Evolutionary conservation across 2,888 invertebrate genomes (phyloP).

Genomic region (Agrotis puta): DNA sequence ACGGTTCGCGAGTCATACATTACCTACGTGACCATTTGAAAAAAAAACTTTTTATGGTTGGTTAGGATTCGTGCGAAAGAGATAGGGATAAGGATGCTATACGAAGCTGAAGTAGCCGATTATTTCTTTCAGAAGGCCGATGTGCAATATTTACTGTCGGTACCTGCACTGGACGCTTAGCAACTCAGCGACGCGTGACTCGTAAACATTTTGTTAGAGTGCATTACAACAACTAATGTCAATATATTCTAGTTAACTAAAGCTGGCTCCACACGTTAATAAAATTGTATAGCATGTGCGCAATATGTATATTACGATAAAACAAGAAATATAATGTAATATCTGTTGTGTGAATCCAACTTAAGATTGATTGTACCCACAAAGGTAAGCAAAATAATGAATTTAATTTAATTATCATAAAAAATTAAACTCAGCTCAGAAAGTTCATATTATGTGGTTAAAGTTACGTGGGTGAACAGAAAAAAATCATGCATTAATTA

Average conservation of each 20-base stretch:
- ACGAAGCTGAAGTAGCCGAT: too few relatives aligned
- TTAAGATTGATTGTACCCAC: background rate
- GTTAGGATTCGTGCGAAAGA: too few relatives aligned
- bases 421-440: background rate
- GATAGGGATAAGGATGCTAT: too few relatives aligned
- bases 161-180: background rate
- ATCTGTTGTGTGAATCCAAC: background rate
- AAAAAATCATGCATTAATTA: background rate
- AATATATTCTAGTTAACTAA: slow-evolving; percentile 7
- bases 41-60: too few relatives aligned
- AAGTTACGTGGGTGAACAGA: background rate
- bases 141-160: too few relatives aligned
- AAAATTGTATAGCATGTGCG: background rate
- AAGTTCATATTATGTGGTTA: background rate
- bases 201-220: background rate
- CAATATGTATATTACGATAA: background rate
- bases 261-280: background rate
- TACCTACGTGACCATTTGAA: too few relatives aligned
- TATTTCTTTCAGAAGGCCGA: too few relatives aligned
- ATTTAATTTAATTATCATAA: background rate
- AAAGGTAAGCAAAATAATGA: slow-evolving; percentile 6
- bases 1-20: too few relatives aligned
- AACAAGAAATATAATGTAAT: background rate
- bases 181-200: background rate
- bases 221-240: slow-evolving; percentile 7